These are phyloP conservation scores for Neodiprion fabricii DNA, from an alignment of 1,140 invertebrate species.

Conservation along the genomic window DNA sequence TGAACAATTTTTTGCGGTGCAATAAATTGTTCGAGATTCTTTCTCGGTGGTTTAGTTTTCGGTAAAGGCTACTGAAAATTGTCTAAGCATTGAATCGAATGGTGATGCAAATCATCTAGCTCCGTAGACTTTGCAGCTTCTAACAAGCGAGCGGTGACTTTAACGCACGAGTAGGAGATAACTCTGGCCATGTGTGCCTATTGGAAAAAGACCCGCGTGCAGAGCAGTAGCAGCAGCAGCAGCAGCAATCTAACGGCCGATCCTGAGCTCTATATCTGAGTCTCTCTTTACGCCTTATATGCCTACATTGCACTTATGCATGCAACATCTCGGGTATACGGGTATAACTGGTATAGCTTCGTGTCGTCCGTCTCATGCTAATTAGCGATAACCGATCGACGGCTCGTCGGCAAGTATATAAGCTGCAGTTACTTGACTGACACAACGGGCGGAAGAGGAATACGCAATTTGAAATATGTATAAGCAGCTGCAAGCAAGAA, in stretches of 20 bases:
- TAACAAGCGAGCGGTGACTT: not conserved
- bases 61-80: not conserved
- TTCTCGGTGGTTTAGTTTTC: not conserved
- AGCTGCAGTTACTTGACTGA: not conserved
- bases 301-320: not conserved
- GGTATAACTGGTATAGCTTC: not conserved
- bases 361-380: conserved; percentile 11
- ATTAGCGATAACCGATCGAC: conserved; percentile 8
- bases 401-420: not conserved
- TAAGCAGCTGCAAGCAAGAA: too few relatives aligned
- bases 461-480: not conserved
- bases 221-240: too few relatives aligned
- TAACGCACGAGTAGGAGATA: not conserved
- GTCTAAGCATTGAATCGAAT: too few relatives aligned
- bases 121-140: too few relatives aligned
- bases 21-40: too few relatives aligned
- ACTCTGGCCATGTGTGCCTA: not conserved
- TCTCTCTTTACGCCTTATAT: too few relatives aligned
- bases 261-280: not conserved
- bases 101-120: too few relatives aligned
- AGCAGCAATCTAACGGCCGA: not conserved
- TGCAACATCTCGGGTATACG: not conserved
- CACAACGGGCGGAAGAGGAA: not conserved
- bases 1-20: too few relatives aligned
- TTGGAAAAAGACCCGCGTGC: too few relatives aligned